Base-by-base conservation (phyloP, 2,113 vertebrate species). In the Pseudorasbora parva region DNA sequence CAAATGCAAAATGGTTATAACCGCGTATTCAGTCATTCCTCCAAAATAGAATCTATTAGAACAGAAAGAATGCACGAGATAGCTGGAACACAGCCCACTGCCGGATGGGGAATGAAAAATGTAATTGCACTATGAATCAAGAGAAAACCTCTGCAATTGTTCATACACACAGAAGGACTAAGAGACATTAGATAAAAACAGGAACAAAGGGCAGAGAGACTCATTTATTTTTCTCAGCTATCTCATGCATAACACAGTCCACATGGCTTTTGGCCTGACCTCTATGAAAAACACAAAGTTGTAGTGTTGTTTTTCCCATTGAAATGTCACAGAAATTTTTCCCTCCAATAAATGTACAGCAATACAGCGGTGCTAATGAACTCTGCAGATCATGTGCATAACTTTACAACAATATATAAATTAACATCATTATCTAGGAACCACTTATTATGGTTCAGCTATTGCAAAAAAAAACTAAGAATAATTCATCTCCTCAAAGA, bases 131-230 rank as follows among this genome's bases (percentile, higher is more conserved):
- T 25, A 77, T 69, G 60, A 82, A 85, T 69, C 37, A 77, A 37
- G 30, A 45, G n/a, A 81, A 59, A 82, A 62, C 69, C 27, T 8
- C 71, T 57, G 10, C 49, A 8, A 56, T 54, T 77, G 25, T 37
- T 75, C 60, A 47, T 56, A 17, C 19, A 82, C 17, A 54, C 17
- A 21, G 51, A 7, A 54, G 51, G 51, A 54, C 17, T 82, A 59
- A 10, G 37, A 21, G 23, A 62, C 51, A 41, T 68, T 23, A 41
- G 84, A 82, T 85, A 71, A 59, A 51, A 37, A 47, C 7, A 71
- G 8, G 49, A 78, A 84, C 73, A 87, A 82, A 82, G 57, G 25
- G 15, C 49, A 84, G 5, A 37, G 41, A 78, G 57, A 72, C 66
- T 78, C 19, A 66, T 78, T 84, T 72, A 74, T 78, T 82, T 84